Evolutionary conservation across 2,113 vertebrate species (phyloP).

Genomic region (Suncus etruscus): DNA sequence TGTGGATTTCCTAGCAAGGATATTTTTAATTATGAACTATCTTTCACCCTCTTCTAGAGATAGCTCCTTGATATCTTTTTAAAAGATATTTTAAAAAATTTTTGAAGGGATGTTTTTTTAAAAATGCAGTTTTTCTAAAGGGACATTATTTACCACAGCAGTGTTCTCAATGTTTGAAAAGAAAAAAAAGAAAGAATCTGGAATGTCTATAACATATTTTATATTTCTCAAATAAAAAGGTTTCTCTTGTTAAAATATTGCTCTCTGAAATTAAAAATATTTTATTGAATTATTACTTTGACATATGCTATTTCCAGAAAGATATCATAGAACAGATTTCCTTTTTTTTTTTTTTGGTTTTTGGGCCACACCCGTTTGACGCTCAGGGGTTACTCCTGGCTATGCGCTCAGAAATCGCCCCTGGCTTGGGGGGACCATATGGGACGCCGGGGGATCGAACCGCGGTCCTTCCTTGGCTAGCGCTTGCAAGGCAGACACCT

Average conservation of each 20-base stretch:
- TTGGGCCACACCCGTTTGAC: no score
- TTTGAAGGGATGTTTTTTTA: no score
- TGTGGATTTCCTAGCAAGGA: conserved; percentile 37
- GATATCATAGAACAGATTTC: conserved; percentile 38
- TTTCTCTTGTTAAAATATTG: conserved; percentile 45
- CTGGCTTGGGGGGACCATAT: no score
- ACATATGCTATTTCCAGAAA: conserved; percentile 9
- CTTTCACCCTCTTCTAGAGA: conserved; percentile 45
- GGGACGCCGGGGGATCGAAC: no score
- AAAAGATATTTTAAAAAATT: no score
- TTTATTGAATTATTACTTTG: conserved; percentile 14
- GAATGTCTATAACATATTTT: conserved; percentile 26
- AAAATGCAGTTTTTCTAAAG: conserved; percentile 17
- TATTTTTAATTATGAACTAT: conserved; percentile 44
- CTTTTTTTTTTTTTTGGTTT: no score
- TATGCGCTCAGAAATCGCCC: no score
- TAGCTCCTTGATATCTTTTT: not conserved
- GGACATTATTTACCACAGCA: conserved; percentile 15
- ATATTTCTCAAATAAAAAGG: conserved; percentile 7
- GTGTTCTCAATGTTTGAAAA: conserved; percentile 41
- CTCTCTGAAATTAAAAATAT: conserved; percentile 33
- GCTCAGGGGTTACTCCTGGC: no score
- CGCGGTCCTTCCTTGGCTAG: no score
- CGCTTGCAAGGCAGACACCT: no score
- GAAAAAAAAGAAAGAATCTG: not conserved